phyloP scores from a whole-genome alignment of 2,797 vertebrate species.

The Corythornis leucogaster region DNA sequence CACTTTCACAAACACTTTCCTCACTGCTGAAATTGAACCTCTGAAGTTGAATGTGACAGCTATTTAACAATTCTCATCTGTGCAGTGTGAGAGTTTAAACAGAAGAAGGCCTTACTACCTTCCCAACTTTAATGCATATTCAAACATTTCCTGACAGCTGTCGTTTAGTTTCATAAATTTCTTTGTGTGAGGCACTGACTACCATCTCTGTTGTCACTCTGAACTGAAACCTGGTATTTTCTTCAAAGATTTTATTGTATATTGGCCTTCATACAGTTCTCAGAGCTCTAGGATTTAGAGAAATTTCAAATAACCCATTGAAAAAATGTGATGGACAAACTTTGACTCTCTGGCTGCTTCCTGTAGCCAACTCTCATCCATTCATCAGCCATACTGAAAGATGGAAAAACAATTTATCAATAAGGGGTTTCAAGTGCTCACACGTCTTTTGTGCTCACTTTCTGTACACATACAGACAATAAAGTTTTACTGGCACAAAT shows the following conservation, averaged over 20 bases:
- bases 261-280: neutral
- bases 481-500: neutral
- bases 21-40: conserved; percentile 1
- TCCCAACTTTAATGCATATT: conserved; percentile 10
- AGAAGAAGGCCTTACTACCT: conserved; percentile 14
- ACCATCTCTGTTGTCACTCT: neutral
- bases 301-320: neutral
- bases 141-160: conserved; percentile 3
- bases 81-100: conserved; percentile 39
- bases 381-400: neutral
- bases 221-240: neutral
- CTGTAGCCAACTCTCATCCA: neutral
- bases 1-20: conserved; percentile 11
- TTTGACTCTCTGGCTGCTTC: neutral
- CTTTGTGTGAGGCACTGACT: neutral
- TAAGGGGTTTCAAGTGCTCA: neutral
- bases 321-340: neutral
- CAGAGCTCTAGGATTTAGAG: neutral
- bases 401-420: neutral
- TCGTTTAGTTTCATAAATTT: neutral
- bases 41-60: neutral
- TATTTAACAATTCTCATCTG: conserved; percentile 32
- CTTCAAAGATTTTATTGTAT: neutral
- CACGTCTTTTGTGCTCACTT: neutral
- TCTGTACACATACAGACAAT: neutral